A percentile compares a stretch with the other conserved stretches of the same genome.
Evolutionary conservation across 1,140 invertebrate genomes (phyloP).

Genomic region (Vanessa tameamea): DNA sequence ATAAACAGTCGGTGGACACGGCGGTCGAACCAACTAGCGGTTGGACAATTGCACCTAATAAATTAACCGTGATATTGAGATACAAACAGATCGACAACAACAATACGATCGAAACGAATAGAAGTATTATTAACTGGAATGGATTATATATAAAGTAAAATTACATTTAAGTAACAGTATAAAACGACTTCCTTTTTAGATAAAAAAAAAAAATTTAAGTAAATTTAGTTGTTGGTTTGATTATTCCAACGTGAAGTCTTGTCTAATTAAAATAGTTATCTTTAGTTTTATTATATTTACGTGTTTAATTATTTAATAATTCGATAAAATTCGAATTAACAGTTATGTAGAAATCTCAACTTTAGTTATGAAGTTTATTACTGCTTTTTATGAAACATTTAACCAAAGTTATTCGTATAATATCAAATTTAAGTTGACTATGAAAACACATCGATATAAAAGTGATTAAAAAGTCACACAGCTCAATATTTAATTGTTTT

Average conservation of each 20-base stretch:
- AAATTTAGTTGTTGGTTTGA: neutral
- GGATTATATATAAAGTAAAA: neutral
- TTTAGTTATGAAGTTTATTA: too few species aligned
- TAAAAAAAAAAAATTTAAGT: neutral
- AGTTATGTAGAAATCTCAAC: too few species aligned
- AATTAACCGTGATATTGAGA: conserved; percentile 33
- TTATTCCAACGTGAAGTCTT: conserved; percentile 2
- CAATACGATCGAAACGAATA: neutral
- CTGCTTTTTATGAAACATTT: neutral
- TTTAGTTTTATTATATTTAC: neutral
- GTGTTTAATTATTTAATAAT: neutral
- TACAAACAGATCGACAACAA: conserved; percentile 23
- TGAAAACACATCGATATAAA: neutral
- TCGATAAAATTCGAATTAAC: neutral
- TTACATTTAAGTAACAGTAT: neutral
- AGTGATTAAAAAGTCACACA: neutral
- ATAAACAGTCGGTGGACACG: conserved; percentile 46
- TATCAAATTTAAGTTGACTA: neutral
- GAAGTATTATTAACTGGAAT: too few species aligned
- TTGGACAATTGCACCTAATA: conserved; percentile 25
- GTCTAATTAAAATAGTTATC: conserved; percentile 2
- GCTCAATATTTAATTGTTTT: conserved; percentile 13
- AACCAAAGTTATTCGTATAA: neutral
- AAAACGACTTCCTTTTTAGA: neutral
- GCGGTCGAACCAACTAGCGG: conserved; percentile 37